Evolutionary conservation across 2,113 vertebrate genomes (phyloP), one percentile per base, ranked within the genome.

Genomic region (Lophotis ruficrista): DNA sequence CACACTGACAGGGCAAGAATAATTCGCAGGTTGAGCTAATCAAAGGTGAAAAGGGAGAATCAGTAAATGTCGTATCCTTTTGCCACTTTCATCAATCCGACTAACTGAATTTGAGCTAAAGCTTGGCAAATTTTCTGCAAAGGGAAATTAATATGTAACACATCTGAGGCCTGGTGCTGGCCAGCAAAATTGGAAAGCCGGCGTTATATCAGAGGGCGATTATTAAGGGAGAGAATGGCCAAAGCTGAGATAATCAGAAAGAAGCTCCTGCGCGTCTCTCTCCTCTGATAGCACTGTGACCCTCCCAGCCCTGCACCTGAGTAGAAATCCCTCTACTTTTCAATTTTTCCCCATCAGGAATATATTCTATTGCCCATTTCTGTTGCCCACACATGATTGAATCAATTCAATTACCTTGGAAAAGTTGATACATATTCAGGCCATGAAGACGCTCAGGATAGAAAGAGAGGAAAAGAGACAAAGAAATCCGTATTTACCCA

Each of bases 11-110:
- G 98, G 98, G 98, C 97, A 98, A 97, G 98, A 98, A 98, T 98
- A 98, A 98, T 98, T 98, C 97, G 97, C 94, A 94, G 98, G 98
- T 98, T 98, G 99, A 99, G 98, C 99, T 99, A 99, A 99, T 99
- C 99, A 99, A 99, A 99, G 99, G 99, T 99, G 99, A 99, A 99
- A 99, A 99, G 99, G 98, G 98, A 98, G 99, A 99, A 99, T 99
- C 99, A 99, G 99, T 99, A 99, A 98, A 99, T 97, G 99, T 99
- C 99, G 98, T 98, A 99, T 99, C 99, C 99, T 98, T 98, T 99
- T 98, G 99, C 98, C 98, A 98, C 99, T 99, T 98, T 99, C 99
- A 99, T 99, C 99, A 99, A 99, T 99, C 99, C 99, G 95, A 97
- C 98, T 99, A 99, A 99, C 99, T 99, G 99, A 99, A 99, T 99